Conservation (phyloP, 2,888 invertebrate species). For the Barypeithes pellucidus region DNA sequence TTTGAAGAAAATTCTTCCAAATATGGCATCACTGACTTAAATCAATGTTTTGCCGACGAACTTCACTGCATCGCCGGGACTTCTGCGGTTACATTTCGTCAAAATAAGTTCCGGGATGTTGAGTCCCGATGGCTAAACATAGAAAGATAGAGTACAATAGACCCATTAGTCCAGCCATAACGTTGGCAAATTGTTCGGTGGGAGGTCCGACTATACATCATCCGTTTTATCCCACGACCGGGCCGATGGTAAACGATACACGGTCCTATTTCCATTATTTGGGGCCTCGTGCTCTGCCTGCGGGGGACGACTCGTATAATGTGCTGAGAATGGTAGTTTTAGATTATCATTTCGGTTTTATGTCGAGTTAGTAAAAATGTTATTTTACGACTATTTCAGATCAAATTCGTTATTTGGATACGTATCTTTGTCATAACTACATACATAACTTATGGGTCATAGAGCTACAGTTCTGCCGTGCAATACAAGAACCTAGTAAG, state of each 20-base stretch:
- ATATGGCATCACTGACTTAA: no score
- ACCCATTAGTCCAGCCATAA: conserved; percentile 70
- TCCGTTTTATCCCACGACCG: conserved; percentile 67
- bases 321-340: conserved; percentile 44
- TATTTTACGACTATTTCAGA: no score
- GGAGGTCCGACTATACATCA: conserved; percentile 70
- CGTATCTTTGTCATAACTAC: no score
- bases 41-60: neutral
- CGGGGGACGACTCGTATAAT: conserved; percentile 48
- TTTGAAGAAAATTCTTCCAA: no score
- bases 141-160: conserved; percentile 63
- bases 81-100: conserved; percentile 49
- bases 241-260: conserved; percentile 62
- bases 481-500: no score
- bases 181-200: conserved; percentile 71
- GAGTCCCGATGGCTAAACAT: conserved; percentile 36
- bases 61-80: conserved; percentile 9
- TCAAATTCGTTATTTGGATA: no score
- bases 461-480: no score
- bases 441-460: no score
- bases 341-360: conserved; percentile 42
- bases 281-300: conserved; percentile 56
- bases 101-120: conserved; percentile 50
- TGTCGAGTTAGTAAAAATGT: conserved; percentile 1
- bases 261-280: conserved; percentile 54